Base-by-base conservation (phyloP, 2,888 invertebrate genomes). In the Chorisops tibialis region DNA sequence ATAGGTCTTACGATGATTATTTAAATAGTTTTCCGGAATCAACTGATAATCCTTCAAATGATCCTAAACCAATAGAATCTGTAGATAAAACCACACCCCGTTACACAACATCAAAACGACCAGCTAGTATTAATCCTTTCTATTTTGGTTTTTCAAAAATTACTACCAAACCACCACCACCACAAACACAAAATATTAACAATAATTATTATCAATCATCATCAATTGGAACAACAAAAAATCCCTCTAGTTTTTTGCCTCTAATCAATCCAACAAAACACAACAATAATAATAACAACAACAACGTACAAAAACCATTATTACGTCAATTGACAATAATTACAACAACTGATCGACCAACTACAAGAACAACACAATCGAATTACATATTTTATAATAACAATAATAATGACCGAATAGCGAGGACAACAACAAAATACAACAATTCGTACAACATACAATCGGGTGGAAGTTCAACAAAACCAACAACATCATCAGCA, bases 271-370 rank as follows among this genome's bases (percentile, higher is more conserved):
- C 30, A 2, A 30, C 5, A 5, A 1, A 30, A 30, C 1, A 30
- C 14, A 50, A 60, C 24, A 49, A 60, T 41, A 60, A 60, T 22
- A 19, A 16, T 19, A 56, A 54, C 39, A 61, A 61, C 37, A 58
- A 19, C 47, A 45, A 63, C 59, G n/a, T n/a, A n/a, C n/a, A n/a
- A n/a, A 58, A 64, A 65, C 63, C 63, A 68, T 62, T 65, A 62
- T 62, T 56, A 66, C 48, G 65, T n/a, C n/a, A 62, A 59, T 64
- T 58, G 59, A 30, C 3, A 30, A 30, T 30, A 30, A 30, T 7
- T 75, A 74, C 67, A 68, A 72, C 63, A 16, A n/a, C n/a, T n/a
- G 30, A 64, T 3, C 51, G 62, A 18, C 59, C 43, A 24, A 58
- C 51, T 35, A 47, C 38, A 49, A 43, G 39, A 41, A 24, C 59